Base-by-base conservation (phyloP, 2,797 vertebrate genomes). In the Microctenopoma stevenorrisi region DNA sequence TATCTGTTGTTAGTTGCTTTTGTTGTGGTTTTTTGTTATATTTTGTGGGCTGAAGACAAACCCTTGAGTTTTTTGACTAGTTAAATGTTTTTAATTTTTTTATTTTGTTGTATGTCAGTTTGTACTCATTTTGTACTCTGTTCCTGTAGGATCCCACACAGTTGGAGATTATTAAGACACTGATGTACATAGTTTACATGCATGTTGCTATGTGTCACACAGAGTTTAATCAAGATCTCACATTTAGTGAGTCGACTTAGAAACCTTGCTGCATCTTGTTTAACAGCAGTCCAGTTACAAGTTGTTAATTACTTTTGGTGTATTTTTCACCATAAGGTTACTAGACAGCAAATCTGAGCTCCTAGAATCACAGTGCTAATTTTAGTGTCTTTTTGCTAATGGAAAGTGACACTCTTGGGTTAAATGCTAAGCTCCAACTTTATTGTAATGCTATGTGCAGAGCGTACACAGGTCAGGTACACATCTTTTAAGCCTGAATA, bases 351-450 rank as follows among this genome's bases (percentile, higher is more conserved):
- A 48, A 43, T 53, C 49, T 56, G 22, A 8, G 1, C 57, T 26
- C 3, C 55, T 78, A n/a, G 40, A 43, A 43, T 12, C 37, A 38
- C 69, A 15, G 46, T 59, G 65, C 50, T 80, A 63, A 65, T 75
- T 88, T 69, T 86, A 71, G 53, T 78, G 73, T 55, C 4, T 62
- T 80, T 82, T 83, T 79, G 48, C 68, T 74, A 84, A 85, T 84
- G 67, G 53, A 74, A 71, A 40, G 54, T 81, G 64, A 68, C 86
- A 79, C 49, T 42, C 50, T 67, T 75, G 44, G 78, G 68, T 50
- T 63, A 74, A 79, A 80, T 73, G 53, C 65, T 79, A 47, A 83
- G 55, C 33, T 80, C 70, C 50, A 49, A 67, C 44, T 43, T 52
- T 47, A 59, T 67, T 14, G 58, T 57, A 47, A 67, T 62, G 52